Conservation (phyloP, 2,888 invertebrate genomes). For the Mythimna lalbum region DNA sequence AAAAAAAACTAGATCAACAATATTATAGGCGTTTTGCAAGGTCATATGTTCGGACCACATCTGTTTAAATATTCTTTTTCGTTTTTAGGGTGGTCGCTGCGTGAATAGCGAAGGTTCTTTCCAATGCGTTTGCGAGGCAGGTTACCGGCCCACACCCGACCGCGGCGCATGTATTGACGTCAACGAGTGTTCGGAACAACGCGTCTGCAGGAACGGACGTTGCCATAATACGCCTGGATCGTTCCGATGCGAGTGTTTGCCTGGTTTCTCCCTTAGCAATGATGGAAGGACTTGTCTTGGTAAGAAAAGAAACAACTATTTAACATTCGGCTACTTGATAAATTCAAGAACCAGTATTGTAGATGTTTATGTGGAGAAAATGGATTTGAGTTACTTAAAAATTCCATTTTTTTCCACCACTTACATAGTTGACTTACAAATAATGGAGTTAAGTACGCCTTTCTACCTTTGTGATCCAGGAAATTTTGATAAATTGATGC, state of each 20-base stretch:
- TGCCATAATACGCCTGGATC: conserved; percentile 95
- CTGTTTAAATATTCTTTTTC: not conserved
- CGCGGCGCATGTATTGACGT: conserved; percentile 86
- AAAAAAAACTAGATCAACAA: not conserved
- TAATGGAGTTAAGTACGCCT: too few species aligned
- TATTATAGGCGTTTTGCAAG: conserved; percentile 6
- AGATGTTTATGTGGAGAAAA: not conserved
- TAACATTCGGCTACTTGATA: not conserved
- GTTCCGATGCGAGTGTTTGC: conserved; percentile 94
- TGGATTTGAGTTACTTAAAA: too few species aligned
- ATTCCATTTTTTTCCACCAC: too few species aligned
- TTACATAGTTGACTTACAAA: too few species aligned
- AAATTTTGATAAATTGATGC: not conserved
- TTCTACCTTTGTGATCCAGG: too few species aligned
- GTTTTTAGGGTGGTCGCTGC: conserved; percentile 93
- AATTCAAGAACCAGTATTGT: not conserved
- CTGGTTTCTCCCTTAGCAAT: conserved; percentile 94
- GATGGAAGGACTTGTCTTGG: conserved; percentile 95
- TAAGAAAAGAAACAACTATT: conserved; percentile 71
- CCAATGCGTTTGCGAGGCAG: conserved; percentile 95
- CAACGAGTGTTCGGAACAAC: conserved; percentile 93
- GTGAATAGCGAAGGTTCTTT: conserved; percentile 96
- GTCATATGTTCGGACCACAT: conserved; percentile 1
- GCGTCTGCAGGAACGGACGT: conserved; percentile 94
- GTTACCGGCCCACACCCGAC: conserved; percentile 92